phyloP scores from a whole-genome alignment of 37 sponge, comb jelly and placozoan species.

The Petrosia ficiformis region DNA sequence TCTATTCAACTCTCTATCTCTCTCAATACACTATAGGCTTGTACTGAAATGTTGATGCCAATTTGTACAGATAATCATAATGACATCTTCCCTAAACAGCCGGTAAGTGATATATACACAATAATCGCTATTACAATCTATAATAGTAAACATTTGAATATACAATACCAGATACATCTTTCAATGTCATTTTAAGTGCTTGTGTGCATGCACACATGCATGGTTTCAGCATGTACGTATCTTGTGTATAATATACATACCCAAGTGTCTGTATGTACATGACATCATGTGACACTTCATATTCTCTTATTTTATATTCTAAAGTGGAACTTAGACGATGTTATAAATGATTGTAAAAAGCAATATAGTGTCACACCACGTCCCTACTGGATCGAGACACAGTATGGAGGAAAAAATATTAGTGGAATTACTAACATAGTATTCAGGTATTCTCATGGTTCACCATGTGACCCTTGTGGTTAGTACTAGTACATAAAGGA shows the following conservation, averaged over 20 bases:
- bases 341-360: conserved; percentile 25
- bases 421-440: conserved; percentile 72
- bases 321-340: conserved; percentile 56
- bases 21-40: conserved; percentile 47
- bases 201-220: not conserved
- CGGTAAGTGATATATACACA: conserved; percentile 48
- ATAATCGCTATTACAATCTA: too few relatives aligned
- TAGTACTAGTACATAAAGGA: too few relatives aligned
- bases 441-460: conserved; percentile 74
- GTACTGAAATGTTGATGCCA: conserved; percentile 97
- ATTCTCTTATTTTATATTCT: not conserved
- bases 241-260: too few relatives aligned
- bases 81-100: conserved; percentile 70
- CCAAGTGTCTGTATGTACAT: too few relatives aligned
- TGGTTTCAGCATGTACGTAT: too few relatives aligned
- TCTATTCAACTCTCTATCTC: conserved; percentile 1
- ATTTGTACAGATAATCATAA: conserved; percentile 69
- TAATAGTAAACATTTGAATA: too few relatives aligned
- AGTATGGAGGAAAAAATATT: conserved; percentile 71
- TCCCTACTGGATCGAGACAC: conserved; percentile 28
- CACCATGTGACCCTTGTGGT: too few relatives aligned
- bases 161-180: too few relatives aligned
- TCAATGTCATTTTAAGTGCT: too few relatives aligned
- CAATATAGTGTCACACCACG: conserved; percentile 40
- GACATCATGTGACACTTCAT: too few relatives aligned